These are phyloP conservation scores for Lipophrys pholis DNA, from an alignment of 2,113 vertebrate genomes.

Conservation along the genomic window DNA sequence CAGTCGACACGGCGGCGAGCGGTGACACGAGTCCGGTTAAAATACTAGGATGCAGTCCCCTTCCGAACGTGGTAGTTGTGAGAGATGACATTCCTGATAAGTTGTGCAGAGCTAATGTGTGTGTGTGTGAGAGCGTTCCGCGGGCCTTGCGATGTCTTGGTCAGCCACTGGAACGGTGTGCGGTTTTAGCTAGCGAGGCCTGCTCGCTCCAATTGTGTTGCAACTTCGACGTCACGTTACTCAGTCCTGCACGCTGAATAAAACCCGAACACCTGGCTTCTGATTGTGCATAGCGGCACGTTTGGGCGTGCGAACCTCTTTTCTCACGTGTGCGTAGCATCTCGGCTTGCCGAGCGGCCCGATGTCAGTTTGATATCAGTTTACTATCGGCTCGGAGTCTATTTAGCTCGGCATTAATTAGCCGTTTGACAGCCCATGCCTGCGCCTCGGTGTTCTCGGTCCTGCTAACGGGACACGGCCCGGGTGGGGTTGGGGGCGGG, in stretches of 20 bases:
- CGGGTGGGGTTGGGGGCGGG: no score
- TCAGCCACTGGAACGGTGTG: constrained; percentile 43
- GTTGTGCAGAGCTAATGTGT: constrained; percentile 39
- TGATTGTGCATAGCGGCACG: neutral
- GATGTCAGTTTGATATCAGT: constrained; percentile 13
- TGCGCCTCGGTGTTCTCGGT: constrained; percentile 43
- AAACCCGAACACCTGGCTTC: neutral
- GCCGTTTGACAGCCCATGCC: constrained; percentile 68
- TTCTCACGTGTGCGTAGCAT: constrained; percentile 3
- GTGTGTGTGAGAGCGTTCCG: constrained; percentile 42
- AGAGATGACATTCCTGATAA: constrained; percentile 67
- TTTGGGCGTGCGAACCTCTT: neutral
- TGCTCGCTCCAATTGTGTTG: constrained; percentile 36
- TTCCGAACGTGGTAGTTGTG: neutral
- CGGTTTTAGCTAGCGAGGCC: constrained; percentile 67
- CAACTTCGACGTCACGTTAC: constrained; percentile 47
- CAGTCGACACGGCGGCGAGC: neutral
- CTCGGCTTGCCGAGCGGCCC: constrained; percentile 17
- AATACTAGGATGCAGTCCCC: neutral
- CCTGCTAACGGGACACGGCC: constrained; percentile 16
- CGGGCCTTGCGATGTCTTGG: constrained; percentile 73
- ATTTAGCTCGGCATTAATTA: constrained; percentile 60
- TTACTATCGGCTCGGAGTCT: constrained; percentile 36
- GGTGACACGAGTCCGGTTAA: neutral
- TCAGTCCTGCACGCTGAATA: constrained; percentile 6